Percentiles rank a stretch among this genome's conserved stretches.
phyloP scores from a whole-genome alignment of 1,140 invertebrate genomes.

The Habropoda laboriosa region DNA sequence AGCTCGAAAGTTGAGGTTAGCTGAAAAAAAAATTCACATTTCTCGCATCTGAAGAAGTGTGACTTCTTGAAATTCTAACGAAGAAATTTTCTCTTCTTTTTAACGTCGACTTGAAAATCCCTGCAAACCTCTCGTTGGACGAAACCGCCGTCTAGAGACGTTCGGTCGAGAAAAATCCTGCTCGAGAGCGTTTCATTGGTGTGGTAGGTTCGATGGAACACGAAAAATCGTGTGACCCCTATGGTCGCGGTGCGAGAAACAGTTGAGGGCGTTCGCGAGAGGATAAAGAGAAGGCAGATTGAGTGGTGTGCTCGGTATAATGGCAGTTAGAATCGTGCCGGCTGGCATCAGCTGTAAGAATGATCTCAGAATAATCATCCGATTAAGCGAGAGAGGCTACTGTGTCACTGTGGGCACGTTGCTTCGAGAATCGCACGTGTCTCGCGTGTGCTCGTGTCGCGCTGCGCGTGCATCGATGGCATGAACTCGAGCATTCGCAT shows the following conservation, averaged over 20 bases:
- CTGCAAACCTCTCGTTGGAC: no score
- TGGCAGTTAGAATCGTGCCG: constrained; percentile 47
- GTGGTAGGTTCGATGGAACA: background rate
- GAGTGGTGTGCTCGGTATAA: constrained; percentile 29
- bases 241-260: background rate
- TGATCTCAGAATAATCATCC: constrained; percentile 77
- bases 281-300: constrained; percentile 21
- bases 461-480: background rate
- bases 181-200: background rate
- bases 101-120: no score
- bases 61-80: no score
- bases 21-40: no score
- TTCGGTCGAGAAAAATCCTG: no score
- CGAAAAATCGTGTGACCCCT: background rate
- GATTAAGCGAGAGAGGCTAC: constrained; percentile 72
- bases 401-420: constrained; percentile 68
- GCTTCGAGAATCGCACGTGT: constrained; percentile 54
- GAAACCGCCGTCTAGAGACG: no score
- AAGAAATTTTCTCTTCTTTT: no score
- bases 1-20: no score
- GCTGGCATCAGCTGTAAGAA: constrained; percentile 70
- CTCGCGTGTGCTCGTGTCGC: constrained; percentile 48
- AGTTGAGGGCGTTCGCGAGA: background rate
- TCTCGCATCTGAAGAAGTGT: no score
- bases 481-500: background rate